These are phyloP conservation scores for Perognathus longimembris DNA, from an alignment of 2,113 vertebrate species.

Conservation along the genomic window DNA sequence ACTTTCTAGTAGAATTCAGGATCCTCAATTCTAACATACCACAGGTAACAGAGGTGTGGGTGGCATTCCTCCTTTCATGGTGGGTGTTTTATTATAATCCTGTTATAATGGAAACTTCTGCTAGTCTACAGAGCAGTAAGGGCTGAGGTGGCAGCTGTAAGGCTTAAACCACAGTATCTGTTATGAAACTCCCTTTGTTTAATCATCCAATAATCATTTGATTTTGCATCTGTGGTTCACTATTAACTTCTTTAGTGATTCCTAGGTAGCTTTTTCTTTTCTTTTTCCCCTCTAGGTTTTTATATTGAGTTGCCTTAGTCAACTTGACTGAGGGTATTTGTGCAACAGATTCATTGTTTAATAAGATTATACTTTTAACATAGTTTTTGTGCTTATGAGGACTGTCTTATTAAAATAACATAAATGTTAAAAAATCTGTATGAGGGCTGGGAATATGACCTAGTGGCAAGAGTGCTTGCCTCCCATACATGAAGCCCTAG, in stretches of 20 bases:
- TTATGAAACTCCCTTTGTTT: neutral
- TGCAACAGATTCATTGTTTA: neutral
- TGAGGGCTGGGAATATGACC: too few relatives aligned
- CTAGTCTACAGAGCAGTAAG: neutral
- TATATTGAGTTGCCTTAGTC: neutral
- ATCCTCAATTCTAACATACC: too few relatives aligned
- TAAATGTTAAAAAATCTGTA: neutral
- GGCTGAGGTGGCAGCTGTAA: neutral
- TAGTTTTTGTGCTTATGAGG: neutral
- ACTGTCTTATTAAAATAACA: neutral
- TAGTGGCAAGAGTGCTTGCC: too few relatives aligned
- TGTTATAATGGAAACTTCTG: neutral
- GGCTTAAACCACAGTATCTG: neutral
- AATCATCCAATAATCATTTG: neutral
- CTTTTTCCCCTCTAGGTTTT: neutral
- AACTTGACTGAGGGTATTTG: neutral
- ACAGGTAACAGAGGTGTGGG: neutral
- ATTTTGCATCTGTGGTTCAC: neutral
- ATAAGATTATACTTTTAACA: neutral
- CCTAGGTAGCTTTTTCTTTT: neutral
- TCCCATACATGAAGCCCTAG: too few relatives aligned
- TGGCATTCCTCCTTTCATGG: neutral
- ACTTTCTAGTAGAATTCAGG: neutral
- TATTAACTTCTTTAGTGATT: neutral
- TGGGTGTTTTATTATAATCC: too few relatives aligned